Evolutionary conservation across 2,113 vertebrate species (phyloP), one percentile per base, ranked within the genome.

Genomic region (Leptobrachium ailaonicum): DNA sequence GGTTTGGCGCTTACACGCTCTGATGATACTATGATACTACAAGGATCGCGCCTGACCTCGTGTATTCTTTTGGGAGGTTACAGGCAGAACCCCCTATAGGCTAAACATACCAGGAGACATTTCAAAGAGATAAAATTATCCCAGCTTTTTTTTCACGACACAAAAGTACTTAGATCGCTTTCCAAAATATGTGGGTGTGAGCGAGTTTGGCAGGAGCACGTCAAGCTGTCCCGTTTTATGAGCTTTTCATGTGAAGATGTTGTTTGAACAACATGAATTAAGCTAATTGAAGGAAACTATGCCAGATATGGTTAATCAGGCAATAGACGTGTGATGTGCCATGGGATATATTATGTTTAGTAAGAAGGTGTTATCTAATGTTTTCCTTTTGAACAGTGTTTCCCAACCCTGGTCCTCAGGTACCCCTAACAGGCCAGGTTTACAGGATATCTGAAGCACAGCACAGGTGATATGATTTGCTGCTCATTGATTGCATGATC

Each of bases 251-350:
- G 69, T 84, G 83, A 73, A 76, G 73, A 84, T 69, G 83, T 8
- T 89, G 84, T 85, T 82, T 83, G 83, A 87, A 82, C 81, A 85
- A 84, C 82, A 88, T 86, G 84, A 83, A 88, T 88, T 85, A 84
- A 41, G 80, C 77, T 82, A 78, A 86, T 2, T 82, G 82, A 10
- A 75, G 74, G 66, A 73, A 71, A 88, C 63, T 74, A 83, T 85
- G 82, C 68, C 82, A 87, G 78, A 56, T 45, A 83, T 54, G 1
- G 53, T 82, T 75, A 80, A 86, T 73, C 63, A 75, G 87, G 78
- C 76, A 45, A 83, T 1, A 50, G 47, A 32, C 20, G 47, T 50
- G 8, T 5, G 8, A 60, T 60, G 56, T 12, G 13, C 10, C 56
- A 60, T 8, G 4, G 8, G 47, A 4, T 50, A 50, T 50, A 50